Evolutionary conservation across 1,140 invertebrate genomes (phyloP), one percentile per base, ranked within the genome.

Genomic region (Polypedilum pembai): DNA sequence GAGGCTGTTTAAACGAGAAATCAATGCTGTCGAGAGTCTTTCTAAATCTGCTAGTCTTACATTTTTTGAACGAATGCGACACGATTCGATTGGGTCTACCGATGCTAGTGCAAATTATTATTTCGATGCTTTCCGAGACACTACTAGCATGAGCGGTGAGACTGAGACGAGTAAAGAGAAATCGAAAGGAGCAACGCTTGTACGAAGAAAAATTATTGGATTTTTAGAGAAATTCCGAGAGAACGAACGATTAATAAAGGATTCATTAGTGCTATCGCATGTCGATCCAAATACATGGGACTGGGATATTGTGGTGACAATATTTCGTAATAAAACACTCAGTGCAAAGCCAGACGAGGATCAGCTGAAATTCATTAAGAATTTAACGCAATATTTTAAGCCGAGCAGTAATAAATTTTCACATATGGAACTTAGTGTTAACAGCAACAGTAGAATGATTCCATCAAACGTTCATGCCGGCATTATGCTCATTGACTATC

Each of bases 341-440:
- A 72, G 40, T 41, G 17, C n/a, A 20, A 56, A 40, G 41, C 7
- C 89, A 73, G 92, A 96, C 79, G 89, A 90, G 45, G 88, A 88
- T 74, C 88, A 92, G 79, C 88, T 87, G 73, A 81, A 87, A n/a
- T 96, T 97, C 83, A 84, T 95, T 0, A 89, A 90, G 75, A 88
- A 90, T 41, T 85, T 98, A 2, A 85, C 96, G 0, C 89, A 91
- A 76, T 98, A 95, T 81, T 93, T 91, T 79, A 92, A 92, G 80
- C 95, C 95, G 0, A 92, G 91, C 17, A 91, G 90, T 74, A 93
- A 95, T 80, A 89, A 89, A 74, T 97, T 94, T 83, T 95, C 82
- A 84, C 95, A 85, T 78, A 92, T 81, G 83, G 89, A 82, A 85
- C 86, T 80, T 79, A 85, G 79, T 75, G 84, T 75, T 33, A 33